Evolutionary conservation across 1,140 invertebrate genomes (phyloP).

Genomic region (Telenomus remus): DNA sequence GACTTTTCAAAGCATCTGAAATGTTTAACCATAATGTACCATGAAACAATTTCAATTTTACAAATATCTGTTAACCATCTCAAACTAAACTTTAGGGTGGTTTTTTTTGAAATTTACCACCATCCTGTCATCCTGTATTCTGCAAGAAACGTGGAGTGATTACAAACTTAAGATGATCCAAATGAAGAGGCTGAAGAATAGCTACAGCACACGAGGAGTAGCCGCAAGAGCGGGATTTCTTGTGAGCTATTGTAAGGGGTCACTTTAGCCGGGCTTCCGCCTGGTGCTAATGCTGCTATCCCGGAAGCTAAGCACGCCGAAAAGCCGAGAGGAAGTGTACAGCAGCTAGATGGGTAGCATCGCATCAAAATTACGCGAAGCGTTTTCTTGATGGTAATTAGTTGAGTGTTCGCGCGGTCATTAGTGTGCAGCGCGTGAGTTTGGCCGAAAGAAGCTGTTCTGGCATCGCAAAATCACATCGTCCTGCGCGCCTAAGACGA

Average conservation of each 20-base stretch:
- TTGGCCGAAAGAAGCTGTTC: slow-evolving; percentile 21
- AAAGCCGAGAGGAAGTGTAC: slow-evolving; percentile 46
- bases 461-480: slow-evolving; percentile 39
- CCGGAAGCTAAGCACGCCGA: slow-evolving; percentile 42
- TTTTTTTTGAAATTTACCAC: too few relatives aligned
- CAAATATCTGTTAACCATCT: too few relatives aligned
- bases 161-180: neutral
- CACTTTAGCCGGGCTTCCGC: slow-evolving; percentile 45
- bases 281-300: slow-evolving; percentile 47
- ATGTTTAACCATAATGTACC: too few relatives aligned
- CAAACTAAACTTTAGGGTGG: too few relatives aligned
- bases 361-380: slow-evolving; percentile 26
- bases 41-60: too few relatives aligned
- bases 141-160: too few relatives aligned
- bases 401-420: slow-evolving; percentile 46
- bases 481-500: slow-evolving; percentile 28
- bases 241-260: slow-evolving; percentile 54
- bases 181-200: slow-evolving; percentile 4
- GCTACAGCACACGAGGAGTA: slow-evolving; percentile 12
- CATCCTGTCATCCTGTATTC: too few relatives aligned
- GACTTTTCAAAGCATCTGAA: too few relatives aligned
- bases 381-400: slow-evolving; percentile 55
- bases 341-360: slow-evolving; percentile 24
- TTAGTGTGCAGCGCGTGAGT: slow-evolving; percentile 39
- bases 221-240: slow-evolving; percentile 27